Evolutionary conservation across 1,140 invertebrate genomes (phyloP).

Genomic region (Drosophila pallidifrons): DNA sequence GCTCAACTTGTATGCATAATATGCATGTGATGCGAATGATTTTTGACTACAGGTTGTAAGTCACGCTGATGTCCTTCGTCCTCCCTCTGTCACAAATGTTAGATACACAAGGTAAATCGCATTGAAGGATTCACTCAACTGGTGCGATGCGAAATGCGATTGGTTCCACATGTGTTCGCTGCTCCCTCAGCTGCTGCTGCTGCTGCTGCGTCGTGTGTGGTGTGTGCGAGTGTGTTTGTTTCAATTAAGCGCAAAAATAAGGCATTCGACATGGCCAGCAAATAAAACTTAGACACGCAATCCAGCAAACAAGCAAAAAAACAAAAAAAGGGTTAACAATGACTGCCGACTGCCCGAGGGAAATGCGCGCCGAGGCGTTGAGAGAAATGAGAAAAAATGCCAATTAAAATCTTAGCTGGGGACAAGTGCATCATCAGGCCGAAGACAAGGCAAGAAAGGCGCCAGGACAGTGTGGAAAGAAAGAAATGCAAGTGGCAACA

Average conservation of each 20-base stretch:
- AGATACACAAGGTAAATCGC: not conserved
- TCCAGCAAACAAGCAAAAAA: conserved; percentile 7
- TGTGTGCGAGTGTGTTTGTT: conserved; percentile 49
- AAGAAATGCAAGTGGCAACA: conserved; percentile 27
- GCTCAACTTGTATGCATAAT: not conserved
- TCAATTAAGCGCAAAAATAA: conserved; percentile 63
- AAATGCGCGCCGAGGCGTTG: not conserved
- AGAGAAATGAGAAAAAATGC: conserved; percentile 64
- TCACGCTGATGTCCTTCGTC: not conserved
- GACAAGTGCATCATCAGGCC: conserved; percentile 69
- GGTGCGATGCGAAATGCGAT: conserved; percentile 66
- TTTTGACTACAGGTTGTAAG: conserved; percentile 2
- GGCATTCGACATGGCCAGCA: conserved; percentile 76
- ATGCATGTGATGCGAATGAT: not conserved
- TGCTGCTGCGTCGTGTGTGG: conserved; percentile 1
- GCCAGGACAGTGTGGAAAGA: conserved; percentile 1
- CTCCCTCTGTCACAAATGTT: too few relatives aligned
- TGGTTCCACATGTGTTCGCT: conserved; percentile 60
- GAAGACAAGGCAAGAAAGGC: conserved; percentile 1
- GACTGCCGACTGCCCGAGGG: not conserved
- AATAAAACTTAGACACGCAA: conserved; percentile 81
- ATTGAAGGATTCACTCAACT: conserved; percentile 53
- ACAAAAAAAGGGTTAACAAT: conserved; percentile 30
- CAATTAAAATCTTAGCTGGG: conserved; percentile 79
- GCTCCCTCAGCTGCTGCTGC: not conserved